phyloP scores from a whole-genome alignment of 2,797 vertebrate species.

The Masticophis lateralis region DNA sequence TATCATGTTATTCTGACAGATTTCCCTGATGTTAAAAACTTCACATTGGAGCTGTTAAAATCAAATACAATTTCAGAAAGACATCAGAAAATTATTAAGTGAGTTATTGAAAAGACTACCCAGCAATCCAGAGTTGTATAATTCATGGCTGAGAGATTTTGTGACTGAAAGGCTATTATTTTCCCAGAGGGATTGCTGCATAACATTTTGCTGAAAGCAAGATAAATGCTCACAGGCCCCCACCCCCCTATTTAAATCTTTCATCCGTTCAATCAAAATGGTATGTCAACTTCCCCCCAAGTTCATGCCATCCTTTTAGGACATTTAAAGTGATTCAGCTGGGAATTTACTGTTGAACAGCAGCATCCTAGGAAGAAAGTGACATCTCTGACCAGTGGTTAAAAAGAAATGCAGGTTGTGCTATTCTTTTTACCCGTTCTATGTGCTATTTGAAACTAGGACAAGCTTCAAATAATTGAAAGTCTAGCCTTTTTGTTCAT shows the following conservation, averaged over 20 bases:
- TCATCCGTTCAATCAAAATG: conserved; percentile 28
- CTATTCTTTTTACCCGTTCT: neutral
- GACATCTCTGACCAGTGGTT: conserved; percentile 43
- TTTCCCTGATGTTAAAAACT: neutral
- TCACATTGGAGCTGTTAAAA: neutral
- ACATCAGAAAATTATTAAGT: conserved; percentile 29
- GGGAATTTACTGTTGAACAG: conserved; percentile 26
- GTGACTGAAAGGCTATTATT: conserved; percentile 21
- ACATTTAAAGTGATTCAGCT: conserved; percentile 21
- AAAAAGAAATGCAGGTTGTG: neutral
- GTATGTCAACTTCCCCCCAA: conserved; percentile 37
- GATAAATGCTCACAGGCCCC: neutral
- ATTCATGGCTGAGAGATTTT: neutral
- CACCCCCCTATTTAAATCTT: neutral
- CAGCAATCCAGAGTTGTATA: neutral
- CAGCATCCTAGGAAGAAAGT: neutral
- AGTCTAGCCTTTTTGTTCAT: neutral
- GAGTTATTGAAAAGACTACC: neutral
- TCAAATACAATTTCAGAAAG: neutral
- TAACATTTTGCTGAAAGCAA: neutral
- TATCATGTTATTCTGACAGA: neutral
- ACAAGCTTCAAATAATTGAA: neutral
- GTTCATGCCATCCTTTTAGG: conserved; percentile 44
- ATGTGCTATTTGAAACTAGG: neutral
- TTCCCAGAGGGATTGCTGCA: conserved; percentile 31